Evolutionary conservation across 2,797 vertebrate genomes (phyloP).

Genomic region (Pitangus sulphuratus): DNA sequence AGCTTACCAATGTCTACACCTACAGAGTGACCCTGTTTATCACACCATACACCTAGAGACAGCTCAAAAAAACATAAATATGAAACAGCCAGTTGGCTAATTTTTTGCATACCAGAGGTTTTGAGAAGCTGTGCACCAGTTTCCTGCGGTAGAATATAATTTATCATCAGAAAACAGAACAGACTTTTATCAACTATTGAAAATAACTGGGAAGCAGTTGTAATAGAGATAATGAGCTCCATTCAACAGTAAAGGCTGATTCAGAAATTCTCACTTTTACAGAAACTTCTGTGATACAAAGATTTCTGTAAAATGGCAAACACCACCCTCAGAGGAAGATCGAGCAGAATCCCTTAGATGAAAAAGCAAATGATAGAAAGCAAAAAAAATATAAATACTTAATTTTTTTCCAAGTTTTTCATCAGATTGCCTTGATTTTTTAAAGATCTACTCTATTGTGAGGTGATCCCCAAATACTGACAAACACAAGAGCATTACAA

Average conservation of each 20-base stretch:
- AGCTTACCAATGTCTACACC: background rate
- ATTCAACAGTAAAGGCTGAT: background rate
- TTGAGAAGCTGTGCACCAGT: background rate
- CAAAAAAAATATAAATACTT: background rate
- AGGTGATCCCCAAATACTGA: background rate
- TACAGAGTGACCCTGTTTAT: background rate
- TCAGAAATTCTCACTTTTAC: background rate
- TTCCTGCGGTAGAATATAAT: background rate
- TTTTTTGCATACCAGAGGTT: background rate
- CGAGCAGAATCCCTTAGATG: background rate
- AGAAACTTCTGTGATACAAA: background rate
- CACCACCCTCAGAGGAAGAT: background rate
- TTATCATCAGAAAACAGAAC: constrained; percentile 24
- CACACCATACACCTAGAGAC: background rate
- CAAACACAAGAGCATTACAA: background rate
- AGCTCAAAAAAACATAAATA: background rate
- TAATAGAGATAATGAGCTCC: background rate
- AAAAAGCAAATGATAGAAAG: background rate
- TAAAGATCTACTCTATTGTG: background rate
- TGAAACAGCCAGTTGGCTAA: background rate
- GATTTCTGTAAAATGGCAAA: background rate
- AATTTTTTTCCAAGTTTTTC: background rate
- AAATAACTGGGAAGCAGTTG: background rate
- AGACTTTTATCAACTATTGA: background rate
- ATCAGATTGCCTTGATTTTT: background rate